Percentiles rank a stretch among this genome's conserved stretches.
Conservation (phyloP, 2,797 vertebrate genomes). For the Lateolabrax maculatus region DNA sequence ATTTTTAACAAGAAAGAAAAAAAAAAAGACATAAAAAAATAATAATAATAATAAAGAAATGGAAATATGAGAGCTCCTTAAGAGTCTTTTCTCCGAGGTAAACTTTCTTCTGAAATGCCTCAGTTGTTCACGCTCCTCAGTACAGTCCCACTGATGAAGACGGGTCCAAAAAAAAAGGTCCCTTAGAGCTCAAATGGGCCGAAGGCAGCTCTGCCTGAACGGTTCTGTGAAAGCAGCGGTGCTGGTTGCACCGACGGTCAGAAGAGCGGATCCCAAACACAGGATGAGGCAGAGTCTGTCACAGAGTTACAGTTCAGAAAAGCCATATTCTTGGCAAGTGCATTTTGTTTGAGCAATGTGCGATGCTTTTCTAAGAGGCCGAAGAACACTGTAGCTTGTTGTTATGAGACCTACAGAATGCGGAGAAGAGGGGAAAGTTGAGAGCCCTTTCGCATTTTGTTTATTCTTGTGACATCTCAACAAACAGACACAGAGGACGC, state of each 20-base stretch:
- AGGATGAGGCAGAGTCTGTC: constrained; percentile 64
- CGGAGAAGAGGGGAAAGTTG: constrained; percentile 89
- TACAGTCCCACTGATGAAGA: constrained; percentile 56
- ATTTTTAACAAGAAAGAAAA: constrained; percentile 42
- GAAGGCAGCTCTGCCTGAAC: constrained; percentile 43
- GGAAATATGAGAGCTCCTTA: constrained; percentile 77
- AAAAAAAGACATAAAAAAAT: constrained; percentile 45
- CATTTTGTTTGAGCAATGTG: constrained; percentile 78
- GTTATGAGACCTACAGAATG: constrained; percentile 98
- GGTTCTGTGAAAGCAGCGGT: constrained; percentile 59
- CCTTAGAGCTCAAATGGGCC: constrained; percentile 50
- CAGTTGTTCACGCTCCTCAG: constrained; percentile 55
- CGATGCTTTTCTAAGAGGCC: constrained; percentile 92
- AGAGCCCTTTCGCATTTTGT: constrained; percentile 83
- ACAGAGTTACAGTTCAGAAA: constrained; percentile 85
- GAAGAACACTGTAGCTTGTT: constrained; percentile 99
- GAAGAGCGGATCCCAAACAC: constrained; percentile 55
- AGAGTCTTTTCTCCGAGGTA: constrained; percentile 85
- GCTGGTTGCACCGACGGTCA: constrained; percentile 51
- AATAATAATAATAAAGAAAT: constrained; percentile 62
- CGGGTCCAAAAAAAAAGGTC: constrained; percentile 62
- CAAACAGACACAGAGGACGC: constrained; percentile 57
- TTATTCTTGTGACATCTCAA: constrained; percentile 57
- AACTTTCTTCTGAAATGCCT: constrained; percentile 82
- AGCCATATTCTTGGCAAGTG: constrained; percentile 78